Base-by-base conservation (phyloP, 2,113 vertebrate genomes). In the Plotosus lineatus region DNA sequence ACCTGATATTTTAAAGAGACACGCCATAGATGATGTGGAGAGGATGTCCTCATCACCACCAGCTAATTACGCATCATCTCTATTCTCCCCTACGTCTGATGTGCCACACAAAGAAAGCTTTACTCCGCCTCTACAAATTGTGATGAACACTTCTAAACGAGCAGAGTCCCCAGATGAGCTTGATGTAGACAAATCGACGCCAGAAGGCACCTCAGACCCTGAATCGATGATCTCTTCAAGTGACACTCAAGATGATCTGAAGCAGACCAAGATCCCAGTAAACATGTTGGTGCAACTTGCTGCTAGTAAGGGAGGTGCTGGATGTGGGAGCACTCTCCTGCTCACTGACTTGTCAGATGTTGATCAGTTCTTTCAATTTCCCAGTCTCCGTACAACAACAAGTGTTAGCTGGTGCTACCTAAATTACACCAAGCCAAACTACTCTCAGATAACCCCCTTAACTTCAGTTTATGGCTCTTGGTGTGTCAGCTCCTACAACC, bases 391-490 rank as follows among this genome's bases (percentile, higher is more conserved):
- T 82, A 97, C 96, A 19, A 94, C 92, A 5, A 98, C 96, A 83
- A 94, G 94, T 83, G 96, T 99, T 85, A 99, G 97, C 93, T 99
- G 98, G 98, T 99, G 98, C 92, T 99, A 98, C 91, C 92, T 99
- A 85, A 98, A 96, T 92, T 97, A 98, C 89, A 96, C 96, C 10
- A 97, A 98, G 91, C 97, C 98, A 80, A 98, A 91, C 92, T 95
- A 92, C 46, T 78, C 90, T 83, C 94, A 93, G 79, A 91, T 93
- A 44, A 93, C 92, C 50, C 87, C 93, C 77, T 93, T 92, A 53
- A 93, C 93, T 86, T 99, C 98, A 0, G 95, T 98, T 89, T 99
- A 99, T 94, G 94, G 92, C 84, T 95, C 96, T 2, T 99, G 98
- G 98, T 95, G 94, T 83, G 93, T 98, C 79, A 98, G 96, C 93